Percentiles rank a stretch among this genome's conserved stretches.
phyloP scores from a whole-genome alignment of 2,888 invertebrate species.

The Agrilus cyanescens region DNA sequence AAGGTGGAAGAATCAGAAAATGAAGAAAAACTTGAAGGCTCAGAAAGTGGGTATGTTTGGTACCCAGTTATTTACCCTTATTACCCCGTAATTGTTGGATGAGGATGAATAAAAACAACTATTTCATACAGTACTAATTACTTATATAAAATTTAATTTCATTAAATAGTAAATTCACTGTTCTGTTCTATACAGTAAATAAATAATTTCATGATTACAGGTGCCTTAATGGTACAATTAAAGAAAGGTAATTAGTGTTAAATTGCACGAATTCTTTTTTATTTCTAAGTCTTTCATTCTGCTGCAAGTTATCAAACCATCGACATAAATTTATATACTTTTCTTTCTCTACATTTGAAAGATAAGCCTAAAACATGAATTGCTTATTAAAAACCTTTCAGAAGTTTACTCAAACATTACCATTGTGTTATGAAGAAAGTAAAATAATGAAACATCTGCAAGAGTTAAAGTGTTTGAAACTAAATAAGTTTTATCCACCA shows the following conservation, averaged over 20 bases:
- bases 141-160: not conserved
- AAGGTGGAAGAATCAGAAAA: too few relatives aligned
- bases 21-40: constrained; percentile 14
- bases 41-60: constrained; percentile 12
- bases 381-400: constrained; percentile 14
- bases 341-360: constrained; percentile 55
- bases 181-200: too few relatives aligned
- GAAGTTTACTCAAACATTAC: constrained; percentile 35
- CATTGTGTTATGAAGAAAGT: constrained; percentile 52
- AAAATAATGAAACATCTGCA: constrained; percentile 59
- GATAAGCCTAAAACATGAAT: constrained; percentile 44
- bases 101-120: too few relatives aligned
- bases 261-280: constrained; percentile 39
- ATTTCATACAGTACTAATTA: too few relatives aligned
- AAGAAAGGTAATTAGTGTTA: constrained; percentile 29
- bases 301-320: constrained; percentile 69
- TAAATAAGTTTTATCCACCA: constrained; percentile 44
- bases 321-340: constrained; percentile 57
- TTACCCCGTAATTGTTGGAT: constrained; percentile 6
- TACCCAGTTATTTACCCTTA: constrained; percentile 15
- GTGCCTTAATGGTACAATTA: constrained; percentile 23
- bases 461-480: constrained; percentile 46
- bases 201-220: constrained; percentile 13
- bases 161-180: too few relatives aligned
- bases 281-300: constrained; percentile 49